Conservation (phyloP, 92 coral and sea anemone genomes). For the Palythoa grandiflora region DNA sequence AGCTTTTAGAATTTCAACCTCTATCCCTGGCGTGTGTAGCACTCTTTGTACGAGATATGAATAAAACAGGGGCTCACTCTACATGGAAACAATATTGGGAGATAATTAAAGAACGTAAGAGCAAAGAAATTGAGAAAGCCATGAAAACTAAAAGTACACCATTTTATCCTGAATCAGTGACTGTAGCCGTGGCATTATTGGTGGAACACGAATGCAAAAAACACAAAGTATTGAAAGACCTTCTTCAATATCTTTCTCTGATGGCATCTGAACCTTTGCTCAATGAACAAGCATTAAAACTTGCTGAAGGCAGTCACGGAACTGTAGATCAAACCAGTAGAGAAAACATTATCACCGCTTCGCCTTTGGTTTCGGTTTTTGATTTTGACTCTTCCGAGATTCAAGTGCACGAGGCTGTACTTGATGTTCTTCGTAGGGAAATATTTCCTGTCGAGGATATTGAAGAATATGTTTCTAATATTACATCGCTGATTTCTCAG, state of each 20-base stretch:
- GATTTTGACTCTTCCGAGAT: conserved; percentile 12
- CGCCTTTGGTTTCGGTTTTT: neutral
- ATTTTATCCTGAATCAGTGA: conserved; percentile 20
- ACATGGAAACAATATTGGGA: conserved; percentile 18
- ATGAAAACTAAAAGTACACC: conserved; percentile 8
- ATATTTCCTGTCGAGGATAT: conserved; percentile 14
- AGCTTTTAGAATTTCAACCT: conserved; percentile 62
- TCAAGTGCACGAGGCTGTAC: conserved; percentile 19
- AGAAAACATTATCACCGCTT: conserved; percentile 2
- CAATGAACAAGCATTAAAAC: conserved; percentile 11
- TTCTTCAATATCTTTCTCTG: conserved; percentile 21
- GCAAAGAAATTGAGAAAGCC: neutral
- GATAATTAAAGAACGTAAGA: conserved; percentile 11
- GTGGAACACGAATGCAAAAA: conserved; percentile 30
- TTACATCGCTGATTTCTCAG: conserved; percentile 20
- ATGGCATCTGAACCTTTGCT: conserved; percentile 8
- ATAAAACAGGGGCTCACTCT: neutral
- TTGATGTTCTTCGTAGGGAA: conserved; percentile 5
- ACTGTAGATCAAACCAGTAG: neutral
- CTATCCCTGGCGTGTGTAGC: conserved; percentile 70
- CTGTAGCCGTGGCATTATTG: conserved; percentile 36
- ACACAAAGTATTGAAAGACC: neutral
- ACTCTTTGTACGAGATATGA: conserved; percentile 31
- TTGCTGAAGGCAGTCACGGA: neutral
- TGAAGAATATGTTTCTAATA: conserved; percentile 1